phyloP scores from a whole-genome alignment of 2,888 invertebrate species.

The Phorcus lineatus region DNA sequence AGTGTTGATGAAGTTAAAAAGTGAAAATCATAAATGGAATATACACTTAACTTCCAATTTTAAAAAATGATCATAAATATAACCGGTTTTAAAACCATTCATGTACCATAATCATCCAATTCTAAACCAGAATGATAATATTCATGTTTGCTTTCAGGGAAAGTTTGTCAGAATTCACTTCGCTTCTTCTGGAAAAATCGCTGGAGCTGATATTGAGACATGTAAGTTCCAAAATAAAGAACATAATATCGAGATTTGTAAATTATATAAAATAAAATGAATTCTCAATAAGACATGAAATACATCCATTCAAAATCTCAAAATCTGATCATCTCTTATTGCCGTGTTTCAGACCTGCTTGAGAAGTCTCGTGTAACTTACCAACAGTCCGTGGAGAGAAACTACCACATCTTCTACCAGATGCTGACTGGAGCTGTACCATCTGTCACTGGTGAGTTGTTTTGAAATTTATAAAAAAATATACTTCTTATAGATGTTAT shows the following conservation, averaged over 20 bases:
- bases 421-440: constrained; percentile 77
- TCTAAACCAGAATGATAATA: not conserved
- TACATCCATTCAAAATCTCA: not conserved
- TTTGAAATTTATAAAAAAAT: too few relatives aligned
- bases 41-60: too few relatives aligned
- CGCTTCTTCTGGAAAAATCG: constrained; percentile 97
- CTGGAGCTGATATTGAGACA: constrained; percentile 99
- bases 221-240: constrained; percentile 84
- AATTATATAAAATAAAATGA: not conserved
- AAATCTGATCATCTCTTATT: too few relatives aligned
- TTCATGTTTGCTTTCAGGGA: constrained; percentile 81
- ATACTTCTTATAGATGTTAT: too few relatives aligned
- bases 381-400: constrained; percentile 94
- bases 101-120: too few relatives aligned
- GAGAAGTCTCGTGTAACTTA: constrained; percentile 99
- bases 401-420: constrained; percentile 99
- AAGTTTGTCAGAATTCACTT: constrained; percentile 99
- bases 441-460: constrained; percentile 20
- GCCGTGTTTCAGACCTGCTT: constrained; percentile 86
- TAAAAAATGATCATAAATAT: too few relatives aligned
- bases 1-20: constrained; percentile 79
- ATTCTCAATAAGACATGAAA: not conserved
- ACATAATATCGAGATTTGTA: not conserved
- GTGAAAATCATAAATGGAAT: too few relatives aligned
- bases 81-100: too few relatives aligned